Evolutionary conservation across 2,113 vertebrate genomes (phyloP), one percentile per base, ranked within the genome.

Genomic region (Myrmecophaga tridactyla): DNA sequence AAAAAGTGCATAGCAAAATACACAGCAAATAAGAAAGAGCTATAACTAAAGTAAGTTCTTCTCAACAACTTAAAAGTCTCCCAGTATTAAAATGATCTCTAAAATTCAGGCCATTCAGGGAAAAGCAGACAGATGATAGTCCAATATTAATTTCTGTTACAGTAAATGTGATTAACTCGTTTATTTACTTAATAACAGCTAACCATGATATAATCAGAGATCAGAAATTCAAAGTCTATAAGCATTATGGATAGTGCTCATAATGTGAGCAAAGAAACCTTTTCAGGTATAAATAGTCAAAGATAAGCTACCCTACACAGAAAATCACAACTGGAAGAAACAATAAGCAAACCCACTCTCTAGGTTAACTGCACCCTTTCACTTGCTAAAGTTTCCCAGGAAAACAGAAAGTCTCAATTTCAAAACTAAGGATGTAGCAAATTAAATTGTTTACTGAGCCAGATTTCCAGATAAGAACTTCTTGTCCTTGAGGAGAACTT

Each of bases 401-500:
- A 17, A 94, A 88, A 86, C 18, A 83, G 18, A 93, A 82, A 4
- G 11, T 72, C 27, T 90, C 56, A 34, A 20, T 77, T 70, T 87
- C 92, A 89, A 53, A 96, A 96, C 58, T 77, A 83, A 69, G 31
- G 1, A n/a, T 94, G 89, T 86, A 75, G 83, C 39, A 93, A 94
- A 91, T 95, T 56, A 95, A 92, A 77, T 43, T 82, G 17, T 48
- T 82, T 34, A 89, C 53, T 43, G 87, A 90, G 15, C 7, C n/a
- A 93, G 34, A n/a, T 48, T 94, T 27, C 91, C 69, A 83, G 41
- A 69, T 96, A 67, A 86, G 56, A 96, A 63, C 39, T 36, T 82
- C 67, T 89, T 89, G 13, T 62, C 23, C 14, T 29, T 86, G 86
- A 89, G 86, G 36, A 72, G 31, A 51, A 72, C n/a, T 69, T 92